Evolutionary conservation across 37 sponge, comb jelly and placozoan genomes (phyloP), one percentile per base, ranked within the genome.

Genomic region (Spongilla lacustris): DNA sequence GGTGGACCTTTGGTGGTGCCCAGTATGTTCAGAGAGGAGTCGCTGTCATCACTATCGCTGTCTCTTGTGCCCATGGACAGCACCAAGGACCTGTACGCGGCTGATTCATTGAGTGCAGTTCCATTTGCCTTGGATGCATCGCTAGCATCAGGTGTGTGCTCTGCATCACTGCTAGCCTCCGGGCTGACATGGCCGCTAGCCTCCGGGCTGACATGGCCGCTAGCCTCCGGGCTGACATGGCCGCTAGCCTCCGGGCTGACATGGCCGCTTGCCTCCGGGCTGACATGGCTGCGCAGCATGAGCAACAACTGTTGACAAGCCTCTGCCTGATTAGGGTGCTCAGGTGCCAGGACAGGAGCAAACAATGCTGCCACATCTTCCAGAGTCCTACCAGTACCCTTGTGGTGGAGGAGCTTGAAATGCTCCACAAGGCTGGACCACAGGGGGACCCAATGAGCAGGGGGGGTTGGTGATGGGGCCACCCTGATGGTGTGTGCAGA

Each of bases 321-420:
- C 58, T 58, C 58, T 6, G 58, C 58, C 12, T 0, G 4, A 17
- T 58, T 17, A 58, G 58, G 19, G 19, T 14, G 58, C 19, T 58
- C 58, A 1, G 58, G 58, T 10, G 58, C 58, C 19, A 77, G 78
- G 17, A 26, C 78, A 26, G 78, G 78, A 22, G 48, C 26, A 10
- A 77, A 49, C 27, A 77, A 48, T 25, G 78, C 50, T 23, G 78
- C 78, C 78, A 77, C 28, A 25, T 77, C 78, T 2, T 77, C 78
- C 48, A 49, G n/a, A 3, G 34, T 27, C 27, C 78, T 36, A 6
- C 78, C 78, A 5, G 27, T 3, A 36, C 41, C 17, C n/a, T n/a
- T n/a, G n/a, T n/a, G n/a, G 48, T 49, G 28, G n/a, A 77, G 48
- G 27, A 77, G 48, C 26, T 77, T 58, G 17, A 46, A 29, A 26